These are phyloP conservation scores for Spatula versicolor DNA, from an alignment of 2,797 vertebrate genomes.

Conservation along the genomic window DNA sequence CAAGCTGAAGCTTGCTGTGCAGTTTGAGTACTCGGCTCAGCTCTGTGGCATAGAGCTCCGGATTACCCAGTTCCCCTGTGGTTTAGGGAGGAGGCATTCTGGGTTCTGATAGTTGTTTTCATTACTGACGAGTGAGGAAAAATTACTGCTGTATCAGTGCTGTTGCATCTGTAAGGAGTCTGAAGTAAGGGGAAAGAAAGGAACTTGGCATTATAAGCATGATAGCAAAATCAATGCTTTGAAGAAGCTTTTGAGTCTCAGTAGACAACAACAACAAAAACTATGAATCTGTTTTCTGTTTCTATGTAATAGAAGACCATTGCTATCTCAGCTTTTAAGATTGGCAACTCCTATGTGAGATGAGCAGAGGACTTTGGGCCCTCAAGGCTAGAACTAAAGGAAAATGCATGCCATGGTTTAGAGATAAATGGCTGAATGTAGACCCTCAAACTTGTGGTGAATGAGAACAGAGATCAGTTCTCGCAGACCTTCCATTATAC, in stretches of 20 bases:
- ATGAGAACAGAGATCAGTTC: neutral
- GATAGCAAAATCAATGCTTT: neutral
- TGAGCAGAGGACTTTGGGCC: neutral
- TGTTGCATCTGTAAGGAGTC: neutral
- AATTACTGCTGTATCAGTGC: neutral
- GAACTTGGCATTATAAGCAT: neutral
- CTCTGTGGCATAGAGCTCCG: neutral
- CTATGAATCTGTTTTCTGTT: neutral
- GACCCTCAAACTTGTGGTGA: neutral
- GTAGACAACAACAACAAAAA: too few species aligned
- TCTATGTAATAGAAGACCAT: neutral
- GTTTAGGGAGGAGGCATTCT: neutral
- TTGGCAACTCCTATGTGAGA: neutral
- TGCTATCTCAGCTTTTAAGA: neutral
- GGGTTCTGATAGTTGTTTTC: neutral
- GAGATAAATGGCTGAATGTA: neutral
- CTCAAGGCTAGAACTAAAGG: neutral
- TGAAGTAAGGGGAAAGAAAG: neutral
- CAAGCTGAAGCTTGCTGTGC: neutral
- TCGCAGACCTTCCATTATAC: neutral
- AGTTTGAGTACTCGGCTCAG: neutral
- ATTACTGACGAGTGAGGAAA: neutral
- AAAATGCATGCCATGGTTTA: neutral
- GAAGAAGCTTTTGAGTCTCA: neutral
- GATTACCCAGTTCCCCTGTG: neutral